These are phyloP conservation scores for Etheostoma perlongum DNA, from an alignment of 2,797 vertebrate species.

Conservation along the genomic window DNA sequence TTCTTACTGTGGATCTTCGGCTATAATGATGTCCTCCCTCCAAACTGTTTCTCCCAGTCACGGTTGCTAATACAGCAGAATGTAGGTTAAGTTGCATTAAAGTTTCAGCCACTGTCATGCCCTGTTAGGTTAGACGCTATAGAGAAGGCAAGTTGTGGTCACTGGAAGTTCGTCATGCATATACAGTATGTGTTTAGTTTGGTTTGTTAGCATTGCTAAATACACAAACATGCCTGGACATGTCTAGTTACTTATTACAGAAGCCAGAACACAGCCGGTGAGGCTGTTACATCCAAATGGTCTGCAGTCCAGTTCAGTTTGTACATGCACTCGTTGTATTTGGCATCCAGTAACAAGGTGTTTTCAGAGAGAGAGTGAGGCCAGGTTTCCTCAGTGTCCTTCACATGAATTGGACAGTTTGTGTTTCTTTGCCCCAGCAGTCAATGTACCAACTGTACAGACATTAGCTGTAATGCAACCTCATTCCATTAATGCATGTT, in stretches of 20 bases:
- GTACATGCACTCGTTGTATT: not conserved
- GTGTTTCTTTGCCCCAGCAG: not conserved
- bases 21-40: not conserved
- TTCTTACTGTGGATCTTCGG: constrained; percentile 5
- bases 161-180: constrained; percentile 13
- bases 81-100: constrained; percentile 19
- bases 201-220: constrained; percentile 22
- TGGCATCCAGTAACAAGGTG: not conserved
- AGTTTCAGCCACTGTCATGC: constrained; percentile 7
- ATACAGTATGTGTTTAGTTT: constrained; percentile 8
- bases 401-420: not conserved
- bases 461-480: too few species aligned
- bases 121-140: constrained; percentile 7
- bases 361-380: not conserved
- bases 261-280: not conserved
- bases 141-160: constrained; percentile 11
- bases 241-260: constrained; percentile 52
- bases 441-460: too few species aligned
- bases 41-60: not conserved
- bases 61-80: not conserved
- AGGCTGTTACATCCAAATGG: not conserved
- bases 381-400: not conserved
- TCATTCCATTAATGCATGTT: too few species aligned
- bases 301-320: not conserved
- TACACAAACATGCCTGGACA: constrained; percentile 54